A percentile compares a stretch with the other conserved stretches of the same genome.
These are phyloP conservation scores for Drosophila paulistorum DNA, from an alignment of 1,140 invertebrate genomes.

Conservation along the genomic window DNA sequence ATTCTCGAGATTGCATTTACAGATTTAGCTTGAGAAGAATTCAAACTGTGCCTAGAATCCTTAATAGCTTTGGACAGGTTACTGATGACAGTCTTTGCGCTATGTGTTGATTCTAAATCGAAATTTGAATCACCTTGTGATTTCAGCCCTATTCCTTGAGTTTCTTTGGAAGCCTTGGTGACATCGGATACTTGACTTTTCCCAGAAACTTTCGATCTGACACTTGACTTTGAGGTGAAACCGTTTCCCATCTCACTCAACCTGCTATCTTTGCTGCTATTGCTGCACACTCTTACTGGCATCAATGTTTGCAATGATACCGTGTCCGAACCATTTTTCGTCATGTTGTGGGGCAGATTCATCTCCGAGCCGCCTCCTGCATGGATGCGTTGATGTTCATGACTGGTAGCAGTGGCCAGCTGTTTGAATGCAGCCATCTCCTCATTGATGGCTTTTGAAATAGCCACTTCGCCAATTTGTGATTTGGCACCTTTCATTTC, in stretches of 20 bases:
- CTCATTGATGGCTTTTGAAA: slow-evolving; percentile 65
- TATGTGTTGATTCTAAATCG: background rate
- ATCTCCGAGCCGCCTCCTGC: slow-evolving; percentile 16
- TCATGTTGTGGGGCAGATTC: background rate
- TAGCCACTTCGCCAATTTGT: slow-evolving; percentile 37
- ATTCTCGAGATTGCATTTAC: background rate
- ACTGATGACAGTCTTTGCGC: background rate
- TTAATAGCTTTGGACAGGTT: background rate
- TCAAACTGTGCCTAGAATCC: background rate
- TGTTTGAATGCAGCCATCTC: slow-evolving; percentile 57
- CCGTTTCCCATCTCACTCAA: background rate
- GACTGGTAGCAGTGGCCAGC: background rate
- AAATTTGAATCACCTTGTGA: background rate
- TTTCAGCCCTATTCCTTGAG: background rate
- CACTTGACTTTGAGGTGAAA: slow-evolving; percentile 23
- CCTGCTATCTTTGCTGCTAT: background rate
- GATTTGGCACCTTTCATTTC: slow-evolving; percentile 15
- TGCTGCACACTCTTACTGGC: slow-evolving; percentile 7
- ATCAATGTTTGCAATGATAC: slow-evolving; percentile 38
- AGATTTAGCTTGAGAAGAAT: background rate
- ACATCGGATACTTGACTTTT: background rate
- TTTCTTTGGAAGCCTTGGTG: background rate
- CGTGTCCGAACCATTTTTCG: background rate
- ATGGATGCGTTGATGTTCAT: slow-evolving; percentile 33
- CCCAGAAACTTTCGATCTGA: background rate